Conservation (phyloP, 2,888 invertebrate species). For the Ptilodon capucinus region DNA sequence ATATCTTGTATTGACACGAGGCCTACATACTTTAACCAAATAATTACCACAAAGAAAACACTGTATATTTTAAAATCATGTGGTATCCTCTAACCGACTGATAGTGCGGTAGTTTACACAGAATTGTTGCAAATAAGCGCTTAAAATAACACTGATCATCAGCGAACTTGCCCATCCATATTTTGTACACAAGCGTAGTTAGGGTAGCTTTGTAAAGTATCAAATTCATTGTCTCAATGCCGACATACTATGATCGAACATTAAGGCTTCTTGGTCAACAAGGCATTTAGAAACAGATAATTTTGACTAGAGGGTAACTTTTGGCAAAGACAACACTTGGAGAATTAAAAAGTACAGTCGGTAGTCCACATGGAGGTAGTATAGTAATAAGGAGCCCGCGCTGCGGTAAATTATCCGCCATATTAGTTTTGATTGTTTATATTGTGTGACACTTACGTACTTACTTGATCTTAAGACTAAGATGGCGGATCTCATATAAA, state of each 20-base stretch:
- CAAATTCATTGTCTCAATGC: slow-evolving; percentile 49
- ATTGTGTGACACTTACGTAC: no score
- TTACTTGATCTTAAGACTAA: no score
- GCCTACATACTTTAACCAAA: background rate
- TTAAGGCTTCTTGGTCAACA: slow-evolving; percentile 36
- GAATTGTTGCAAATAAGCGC: slow-evolving; percentile 30
- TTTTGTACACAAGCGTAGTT: slow-evolving; percentile 72
- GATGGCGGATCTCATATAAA: no score
- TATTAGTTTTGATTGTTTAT: no score
- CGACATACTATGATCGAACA: slow-evolving; percentile 22
- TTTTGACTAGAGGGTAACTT: background rate
- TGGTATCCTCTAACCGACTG: slow-evolving; percentile 5
- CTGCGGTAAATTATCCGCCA: no score
- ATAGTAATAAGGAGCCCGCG: no score
- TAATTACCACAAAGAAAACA: background rate
- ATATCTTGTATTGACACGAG: no score
- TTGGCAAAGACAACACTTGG: no score
- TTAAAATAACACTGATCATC: slow-evolving; percentile 20
- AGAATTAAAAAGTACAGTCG: no score
- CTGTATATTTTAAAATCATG: background rate
- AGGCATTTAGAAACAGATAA: no score
- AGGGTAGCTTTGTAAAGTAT: slow-evolving; percentile 66
- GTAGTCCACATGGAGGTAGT: no score
- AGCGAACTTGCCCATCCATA: slow-evolving; percentile 50
- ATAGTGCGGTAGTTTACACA: background rate